Conservation (phyloP, 2,888 invertebrate species). For the Morinoia aosen region DNA sequence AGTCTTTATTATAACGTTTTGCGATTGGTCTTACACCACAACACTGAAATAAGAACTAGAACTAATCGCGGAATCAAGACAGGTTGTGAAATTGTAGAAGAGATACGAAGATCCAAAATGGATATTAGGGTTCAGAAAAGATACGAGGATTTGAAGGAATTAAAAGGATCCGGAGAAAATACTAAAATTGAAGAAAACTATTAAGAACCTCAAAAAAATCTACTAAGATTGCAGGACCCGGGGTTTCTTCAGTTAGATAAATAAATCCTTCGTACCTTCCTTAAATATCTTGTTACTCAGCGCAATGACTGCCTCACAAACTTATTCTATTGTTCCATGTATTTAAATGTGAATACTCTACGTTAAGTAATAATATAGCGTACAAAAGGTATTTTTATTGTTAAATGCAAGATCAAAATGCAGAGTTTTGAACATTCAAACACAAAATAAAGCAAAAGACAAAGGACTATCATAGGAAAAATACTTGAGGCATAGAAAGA, state of each 20-base stretch:
- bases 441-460: neutral
- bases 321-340: neutral
- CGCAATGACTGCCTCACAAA: neutral
- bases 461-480: neutral
- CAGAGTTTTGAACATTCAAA: neutral
- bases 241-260: too few relatives aligned
- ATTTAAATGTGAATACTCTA: neutral
- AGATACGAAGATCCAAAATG: neutral
- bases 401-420: conserved; percentile 2
- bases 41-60: neutral
- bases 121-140: too few relatives aligned
- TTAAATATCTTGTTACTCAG: neutral
- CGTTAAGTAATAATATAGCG: neutral
- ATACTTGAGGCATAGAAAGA: too few relatives aligned
- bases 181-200: too few relatives aligned
- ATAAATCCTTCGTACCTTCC: neutral
- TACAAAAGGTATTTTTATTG: neutral
- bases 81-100: neutral
- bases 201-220: too few relatives aligned
- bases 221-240: too few relatives aligned
- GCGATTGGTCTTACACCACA: too few relatives aligned
- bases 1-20: too few relatives aligned
- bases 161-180: too few relatives aligned
- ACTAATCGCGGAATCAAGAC: neutral
- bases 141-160: neutral